Evolutionary conservation across 2,888 invertebrate species (phyloP), one percentile per base, ranked within the genome.

Genomic region (Drosophila paucipuncta): DNA sequence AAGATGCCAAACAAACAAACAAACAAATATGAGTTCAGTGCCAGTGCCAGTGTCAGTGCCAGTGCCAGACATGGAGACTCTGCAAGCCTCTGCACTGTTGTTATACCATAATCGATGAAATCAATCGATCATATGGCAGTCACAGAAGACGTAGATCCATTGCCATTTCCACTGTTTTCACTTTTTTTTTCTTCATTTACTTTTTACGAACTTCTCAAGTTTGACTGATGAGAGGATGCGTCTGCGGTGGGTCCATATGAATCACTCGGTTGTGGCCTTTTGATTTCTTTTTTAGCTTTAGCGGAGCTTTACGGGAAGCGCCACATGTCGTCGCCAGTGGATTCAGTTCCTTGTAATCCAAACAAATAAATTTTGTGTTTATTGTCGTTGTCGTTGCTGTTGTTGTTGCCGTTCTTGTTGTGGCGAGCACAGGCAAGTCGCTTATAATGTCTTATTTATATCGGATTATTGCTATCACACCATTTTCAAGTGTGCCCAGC

Each of bases 51-150:
- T 33, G 41, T 7, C 59, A 69, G 25, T 35, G 54, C 18, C 70
- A 53, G 69, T 55, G 63, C 76, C 76, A 73, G 68, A 72, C 67
- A 57, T 62, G 59, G 59, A 67, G 73, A 69, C 70, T 59, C 50
- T 13, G 53, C 28, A 35, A 63, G 61, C 49, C 58, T 49, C 33
- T 49, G 73, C 30, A 82, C 87, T 76, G 89, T 57, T 82, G 90
- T 80, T 85, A 85, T 80, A 91, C 91, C 85, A 91, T 92, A 92
- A 92, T 91, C 92, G 92, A 89, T 92, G 91, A 92, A 92, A 92
- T 91, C 91, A 90, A 92, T 92, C 92, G 91, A 92, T 92, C 92
- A 92, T 72, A 39, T 22, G 31, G 58, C 47, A 59, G 63, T 50
- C 75, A 57, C 54, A 80, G 57, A 43, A 39, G 49, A 52, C 55